Base-by-base conservation (phyloP, 2,113 vertebrate genomes). In the Toxotes jaculatrix region DNA sequence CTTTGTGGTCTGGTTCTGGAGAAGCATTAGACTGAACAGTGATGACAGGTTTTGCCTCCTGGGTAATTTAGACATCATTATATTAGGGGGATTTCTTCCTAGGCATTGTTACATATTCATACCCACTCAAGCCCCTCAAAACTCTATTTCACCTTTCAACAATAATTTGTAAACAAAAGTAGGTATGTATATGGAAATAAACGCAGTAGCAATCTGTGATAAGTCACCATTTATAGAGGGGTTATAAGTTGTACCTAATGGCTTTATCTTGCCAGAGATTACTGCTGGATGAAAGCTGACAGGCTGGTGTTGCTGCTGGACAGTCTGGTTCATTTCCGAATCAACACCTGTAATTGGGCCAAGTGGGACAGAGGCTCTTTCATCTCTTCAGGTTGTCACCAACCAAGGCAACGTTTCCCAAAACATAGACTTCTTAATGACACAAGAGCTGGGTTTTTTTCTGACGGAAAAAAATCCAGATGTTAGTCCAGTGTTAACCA, bases 261-360 rank as follows among this genome's bases (percentile, higher is more conserved):
- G n/a, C n/a, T 27, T 45, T 32, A 21, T 49, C 11, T 32, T 23
- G 21, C 14, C 19, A 9, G 8, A 5, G 11, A 42, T 13, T 12
- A 6, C 16, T 31, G 66, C 12, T 53, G 34, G 34, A 60, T 63
- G 31, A 56, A 67, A 42, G 36, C 19, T 14, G 70, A 34, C 21
- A 21, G 11, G 17, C 31, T 55, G 57, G 21, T 40, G 38, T 27
- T 79, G 45, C 43, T 47, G 59, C 12, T 43, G 31, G 10, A 49
- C 27, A 67, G 10, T 49, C 43, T 78, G 69, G 59, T 65, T 80
- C 55, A 40, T 59, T 47, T 78, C 21, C 16, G 32, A 16, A 80
- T 80, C n/a, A 87, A 43, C 81, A 80, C 67, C 60, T 62, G 68
- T 85, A 85, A 89, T 80, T 83, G 65, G 67, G 56, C 53, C 72